A percentile compares a stretch with the other conserved stretches of the same genome.
phyloP scores from a whole-genome alignment of 2,113 vertebrate species.

The Fregata magnificens region DNA sequence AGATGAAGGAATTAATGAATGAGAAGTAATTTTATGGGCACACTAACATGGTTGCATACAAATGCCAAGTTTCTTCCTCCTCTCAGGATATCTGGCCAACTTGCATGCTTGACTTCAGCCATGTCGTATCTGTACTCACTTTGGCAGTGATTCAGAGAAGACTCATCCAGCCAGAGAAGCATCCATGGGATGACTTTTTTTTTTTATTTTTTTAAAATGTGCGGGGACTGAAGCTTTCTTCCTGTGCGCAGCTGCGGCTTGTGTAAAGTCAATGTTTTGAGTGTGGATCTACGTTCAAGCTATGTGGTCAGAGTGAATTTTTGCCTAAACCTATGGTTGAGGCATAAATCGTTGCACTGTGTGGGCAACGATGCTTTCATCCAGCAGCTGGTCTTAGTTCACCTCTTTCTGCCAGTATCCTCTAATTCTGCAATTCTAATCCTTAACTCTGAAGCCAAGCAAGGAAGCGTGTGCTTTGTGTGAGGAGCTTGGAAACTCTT shows the following conservation, averaged over 20 bases:
- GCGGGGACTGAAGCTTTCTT: neutral
- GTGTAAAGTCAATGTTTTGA: neutral
- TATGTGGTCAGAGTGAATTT: neutral
- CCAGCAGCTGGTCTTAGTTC: neutral
- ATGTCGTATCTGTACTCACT: neutral
- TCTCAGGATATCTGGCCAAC: neutral
- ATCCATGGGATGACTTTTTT: neutral
- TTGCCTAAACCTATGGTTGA: neutral
- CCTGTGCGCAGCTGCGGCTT: neutral
- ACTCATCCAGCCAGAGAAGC: neutral
- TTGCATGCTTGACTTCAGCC: neutral
- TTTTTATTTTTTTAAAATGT: neutral
- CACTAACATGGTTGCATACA: neutral
- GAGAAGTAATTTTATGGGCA: neutral
- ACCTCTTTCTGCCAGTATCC: neutral
- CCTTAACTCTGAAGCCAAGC: neutral
- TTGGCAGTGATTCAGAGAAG: neutral
- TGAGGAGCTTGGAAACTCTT: neutral
- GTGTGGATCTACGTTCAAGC: neutral
- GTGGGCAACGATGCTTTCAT: neutral
- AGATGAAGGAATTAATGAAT: neutral
- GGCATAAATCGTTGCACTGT: neutral
- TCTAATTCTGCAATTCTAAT: neutral
- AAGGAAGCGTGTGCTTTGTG: neutral
- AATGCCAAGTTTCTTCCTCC: neutral